These are phyloP conservation scores for Odontothrips loti DNA, from an alignment of 2,888 invertebrate species.

Conservation along the genomic window DNA sequence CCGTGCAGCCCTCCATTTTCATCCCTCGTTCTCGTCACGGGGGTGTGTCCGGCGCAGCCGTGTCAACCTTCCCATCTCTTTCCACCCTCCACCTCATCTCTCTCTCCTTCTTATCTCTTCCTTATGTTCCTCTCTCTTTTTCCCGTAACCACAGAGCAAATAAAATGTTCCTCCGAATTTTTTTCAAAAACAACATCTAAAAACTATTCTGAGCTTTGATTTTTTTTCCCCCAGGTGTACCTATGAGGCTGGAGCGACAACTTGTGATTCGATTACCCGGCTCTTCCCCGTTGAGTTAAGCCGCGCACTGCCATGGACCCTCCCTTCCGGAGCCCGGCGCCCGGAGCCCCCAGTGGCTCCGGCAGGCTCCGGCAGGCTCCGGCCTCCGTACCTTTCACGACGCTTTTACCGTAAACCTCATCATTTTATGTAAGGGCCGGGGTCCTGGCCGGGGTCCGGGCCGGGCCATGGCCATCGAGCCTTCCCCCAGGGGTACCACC, in stretches of 20 bases:
- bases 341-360: not conserved
- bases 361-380: too few species aligned
- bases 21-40: not conserved
- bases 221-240: not conserved
- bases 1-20: not conserved
- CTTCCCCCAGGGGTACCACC: not conserved
- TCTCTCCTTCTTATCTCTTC: not conserved
- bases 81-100: not conserved
- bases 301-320: not conserved
- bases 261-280: too few species aligned
- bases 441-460: not conserved
- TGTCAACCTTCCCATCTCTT: not conserved
- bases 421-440: not conserved
- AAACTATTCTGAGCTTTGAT: too few species aligned
- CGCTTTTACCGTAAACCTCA: conserved; percentile 11
- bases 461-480: not conserved
- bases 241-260: not conserved
- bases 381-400: not conserved
- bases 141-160: too few species aligned
- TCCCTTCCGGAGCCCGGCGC: not conserved
- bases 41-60: too few species aligned
- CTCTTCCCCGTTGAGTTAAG: not conserved
- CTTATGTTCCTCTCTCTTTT: not conserved
- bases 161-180: too few species aligned
- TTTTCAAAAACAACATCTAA: too few species aligned